Percentiles rank a stretch among this genome's conserved stretches.
Conservation (phyloP, 2,113 vertebrate genomes). For the Phoenicopterus ruber region DNA sequence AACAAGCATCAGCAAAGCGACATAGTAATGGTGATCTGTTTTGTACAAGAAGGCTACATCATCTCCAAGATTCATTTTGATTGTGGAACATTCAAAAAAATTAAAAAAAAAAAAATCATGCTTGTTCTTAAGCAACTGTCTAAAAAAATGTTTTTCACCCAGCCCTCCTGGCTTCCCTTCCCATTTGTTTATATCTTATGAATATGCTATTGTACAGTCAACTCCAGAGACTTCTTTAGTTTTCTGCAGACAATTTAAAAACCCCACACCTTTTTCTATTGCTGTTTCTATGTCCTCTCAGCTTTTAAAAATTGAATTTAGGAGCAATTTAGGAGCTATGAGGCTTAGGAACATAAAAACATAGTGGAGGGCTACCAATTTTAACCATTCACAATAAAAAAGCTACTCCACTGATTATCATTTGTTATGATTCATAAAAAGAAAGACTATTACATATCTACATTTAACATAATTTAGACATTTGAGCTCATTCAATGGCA, state of each 20-base stretch:
- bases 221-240: neutral
- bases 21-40: fast-evolving
- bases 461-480: neutral
- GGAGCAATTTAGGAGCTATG: neutral
- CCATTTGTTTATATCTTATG: neutral
- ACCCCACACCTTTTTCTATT: neutral
- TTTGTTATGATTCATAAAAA: neutral
- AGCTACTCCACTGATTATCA: neutral
- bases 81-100: neutral
- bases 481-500: neutral
- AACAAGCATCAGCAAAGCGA: fast-evolving
- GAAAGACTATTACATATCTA: neutral
- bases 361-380: neutral
- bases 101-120: neutral
- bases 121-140: neutral
- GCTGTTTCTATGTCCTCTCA: neutral
- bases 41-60: neutral
- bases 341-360: neutral
- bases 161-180: neutral
- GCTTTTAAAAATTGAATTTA: neutral
- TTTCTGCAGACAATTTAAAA: neutral
- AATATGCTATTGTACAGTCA: neutral
- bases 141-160: neutral
- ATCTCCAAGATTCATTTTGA: neutral
- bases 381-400: neutral